Evolutionary conservation across 2,797 vertebrate genomes (phyloP), one percentile per base, ranked within the genome.

Genomic region (Ibycter americanus): DNA sequence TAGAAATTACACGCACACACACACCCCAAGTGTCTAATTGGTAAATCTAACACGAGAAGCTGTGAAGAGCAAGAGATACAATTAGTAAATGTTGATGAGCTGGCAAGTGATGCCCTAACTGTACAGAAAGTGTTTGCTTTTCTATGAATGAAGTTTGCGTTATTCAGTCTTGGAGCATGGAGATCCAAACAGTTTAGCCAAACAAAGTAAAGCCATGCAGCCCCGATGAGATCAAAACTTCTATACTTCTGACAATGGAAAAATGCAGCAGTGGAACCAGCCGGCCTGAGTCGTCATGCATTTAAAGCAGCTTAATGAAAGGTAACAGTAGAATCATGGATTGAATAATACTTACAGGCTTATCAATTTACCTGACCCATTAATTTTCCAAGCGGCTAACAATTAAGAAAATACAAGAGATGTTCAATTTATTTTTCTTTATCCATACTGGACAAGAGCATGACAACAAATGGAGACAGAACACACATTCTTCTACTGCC

Each of bases 341-440:
- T 97, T 95, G 96, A 97, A 95, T 76, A 92, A 98, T 98, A 98
- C 98, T 98, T 98, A 98, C 98, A 98, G 94, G 87, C 54, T 96
- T 97, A 97, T 96, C 97, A 98, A 97, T 97, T 98, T 98, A 98
- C 98, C 98, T 98, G 97, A 98, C 98, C 97, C 97, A 97, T 97
- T 97, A 98, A 98, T 95, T 97, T 97, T 98, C 98, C 98, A 98
- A 98, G 98, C 98, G 95, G 98, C 98, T 97, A 98, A 98, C 97
- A 98, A 98, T 98, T 97, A 98, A 98, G 97, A 98, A 98, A 98
- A 98, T 97, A 98, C 94, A 98, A 98, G 92, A 98, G 87, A 98
- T 91, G 96, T 98, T 98, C 98, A 98, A 97, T 98, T 98, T 97
- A 79, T 80, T 90, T 93, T 96, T 87, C 61, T 96, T 95, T 71